phyloP scores from a whole-genome alignment of 2,888 invertebrate species.

The Drosophila kambysellisi region DNA sequence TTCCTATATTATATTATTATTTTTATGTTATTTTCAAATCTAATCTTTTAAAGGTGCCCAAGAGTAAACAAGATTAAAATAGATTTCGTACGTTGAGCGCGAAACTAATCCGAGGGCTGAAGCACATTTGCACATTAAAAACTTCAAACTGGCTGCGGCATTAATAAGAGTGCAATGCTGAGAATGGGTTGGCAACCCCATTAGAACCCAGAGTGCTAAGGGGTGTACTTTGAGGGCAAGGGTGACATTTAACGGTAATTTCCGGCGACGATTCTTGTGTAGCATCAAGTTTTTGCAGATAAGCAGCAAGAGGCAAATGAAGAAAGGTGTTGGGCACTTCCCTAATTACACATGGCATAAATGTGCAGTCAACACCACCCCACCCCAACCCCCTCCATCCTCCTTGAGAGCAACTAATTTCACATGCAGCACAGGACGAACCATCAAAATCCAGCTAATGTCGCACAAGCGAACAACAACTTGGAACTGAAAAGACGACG shows the following conservation, averaged over 20 bases:
- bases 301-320: constrained; percentile 45
- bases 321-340: constrained; percentile 65
- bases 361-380: constrained; percentile 52
- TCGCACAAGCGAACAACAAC: constrained; percentile 74
- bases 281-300: constrained; percentile 64
- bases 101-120: constrained; percentile 7
- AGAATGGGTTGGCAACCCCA: constrained; percentile 2
- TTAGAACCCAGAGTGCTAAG: constrained; percentile 9
- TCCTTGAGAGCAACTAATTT: constrained; percentile 67
- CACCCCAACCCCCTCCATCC: constrained; percentile 1
- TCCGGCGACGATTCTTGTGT: constrained; percentile 60
- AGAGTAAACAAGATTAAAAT: constrained; percentile 33
- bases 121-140: constrained; percentile 33
- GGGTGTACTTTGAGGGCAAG: constrained; percentile 46
- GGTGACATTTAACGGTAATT: constrained; percentile 72
- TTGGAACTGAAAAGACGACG: constrained; percentile 62
- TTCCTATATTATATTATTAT: neutral
- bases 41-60: constrained; percentile 1
- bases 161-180: constrained; percentile 21
- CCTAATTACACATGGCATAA: constrained; percentile 75
- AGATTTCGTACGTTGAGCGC: constrained; percentile 2
- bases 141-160: constrained; percentile 19
- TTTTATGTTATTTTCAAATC: neutral
- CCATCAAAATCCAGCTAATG: constrained; percentile 79
- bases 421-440: constrained; percentile 74